phyloP scores from a whole-genome alignment of 2,888 invertebrate species.

The Halictus ligatus region DNA sequence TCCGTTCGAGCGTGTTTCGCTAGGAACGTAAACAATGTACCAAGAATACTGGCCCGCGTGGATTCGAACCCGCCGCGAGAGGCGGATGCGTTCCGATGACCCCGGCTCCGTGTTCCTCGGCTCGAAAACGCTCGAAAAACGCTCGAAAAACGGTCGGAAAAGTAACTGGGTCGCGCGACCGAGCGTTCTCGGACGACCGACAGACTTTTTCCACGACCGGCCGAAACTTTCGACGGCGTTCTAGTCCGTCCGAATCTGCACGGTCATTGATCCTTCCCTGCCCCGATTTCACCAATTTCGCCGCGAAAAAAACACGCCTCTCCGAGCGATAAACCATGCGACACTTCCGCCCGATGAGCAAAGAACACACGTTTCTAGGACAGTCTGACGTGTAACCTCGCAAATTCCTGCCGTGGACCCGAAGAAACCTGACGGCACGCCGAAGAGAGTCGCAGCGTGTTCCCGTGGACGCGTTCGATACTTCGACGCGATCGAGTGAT shows the following conservation, averaged over 20 bases:
- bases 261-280: constrained; percentile 69
- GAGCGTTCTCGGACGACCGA: constrained; percentile 24
- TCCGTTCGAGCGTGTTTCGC: constrained; percentile 32
- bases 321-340: neutral
- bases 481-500: neutral
- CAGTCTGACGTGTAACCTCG: neutral
- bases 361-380: constrained; percentile 1
- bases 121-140: neutral
- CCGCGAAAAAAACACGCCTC: constrained; percentile 41
- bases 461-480: too few relatives aligned
- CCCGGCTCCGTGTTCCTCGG: neutral
- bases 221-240: constrained; percentile 67
- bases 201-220: constrained; percentile 46
- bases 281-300: constrained; percentile 71
- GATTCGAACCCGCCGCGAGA: constrained; percentile 7
- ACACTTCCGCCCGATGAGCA: neutral
- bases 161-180: constrained; percentile 53
- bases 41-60: constrained; percentile 42
- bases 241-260: constrained; percentile 63
- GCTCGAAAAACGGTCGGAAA: neutral
- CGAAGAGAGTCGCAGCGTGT: too few relatives aligned
- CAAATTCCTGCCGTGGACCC: neutral
- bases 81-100: constrained; percentile 29
- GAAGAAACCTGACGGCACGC: neutral
- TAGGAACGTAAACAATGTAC: constrained; percentile 54